Conservation (phyloP, 2,888 invertebrate species). For the Muschampia staudingeri region DNA sequence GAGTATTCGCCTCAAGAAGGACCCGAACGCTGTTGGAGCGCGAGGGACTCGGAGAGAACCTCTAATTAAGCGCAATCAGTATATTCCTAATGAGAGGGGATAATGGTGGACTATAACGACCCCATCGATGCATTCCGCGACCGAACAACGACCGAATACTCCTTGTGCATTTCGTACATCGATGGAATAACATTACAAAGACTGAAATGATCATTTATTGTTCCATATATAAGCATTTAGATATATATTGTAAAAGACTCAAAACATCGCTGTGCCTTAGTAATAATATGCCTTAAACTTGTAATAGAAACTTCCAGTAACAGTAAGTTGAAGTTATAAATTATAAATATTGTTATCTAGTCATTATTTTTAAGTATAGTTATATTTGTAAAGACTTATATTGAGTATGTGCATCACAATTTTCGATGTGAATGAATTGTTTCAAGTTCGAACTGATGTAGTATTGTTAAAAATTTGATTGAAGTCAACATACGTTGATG, state of each 20-base stretch:
- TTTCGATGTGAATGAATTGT: conserved; percentile 32
- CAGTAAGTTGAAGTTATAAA: conserved; percentile 76
- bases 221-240: conserved; percentile 86
- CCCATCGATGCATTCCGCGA: conserved; percentile 89
- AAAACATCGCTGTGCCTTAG: conserved; percentile 88
- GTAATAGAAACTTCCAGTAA: conserved; percentile 79
- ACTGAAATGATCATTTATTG: conserved; percentile 86
- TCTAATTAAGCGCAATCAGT: conserved; percentile 91
- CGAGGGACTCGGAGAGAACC: conserved; percentile 86
- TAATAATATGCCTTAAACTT: conserved; percentile 75
- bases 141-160: conserved; percentile 82
- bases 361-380: conserved; percentile 84
- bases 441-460: conserved; percentile 37
- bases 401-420: conserved; percentile 39
- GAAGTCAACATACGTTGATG: conserved; percentile 26
- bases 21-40: conserved; percentile 83
- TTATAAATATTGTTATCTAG: conserved; percentile 86
- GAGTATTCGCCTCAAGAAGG: conserved; percentile 85
- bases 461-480: conserved; percentile 36
- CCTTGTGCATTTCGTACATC: conserved; percentile 85
- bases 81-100: conserved; percentile 91
- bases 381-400: conserved; percentile 65
- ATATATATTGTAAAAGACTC: conserved; percentile 81
- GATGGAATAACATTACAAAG: conserved; percentile 85
- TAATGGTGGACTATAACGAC: conserved; percentile 90